Conservation (phyloP, 2,797 vertebrate genomes). For the Catharus ustulatus region DNA sequence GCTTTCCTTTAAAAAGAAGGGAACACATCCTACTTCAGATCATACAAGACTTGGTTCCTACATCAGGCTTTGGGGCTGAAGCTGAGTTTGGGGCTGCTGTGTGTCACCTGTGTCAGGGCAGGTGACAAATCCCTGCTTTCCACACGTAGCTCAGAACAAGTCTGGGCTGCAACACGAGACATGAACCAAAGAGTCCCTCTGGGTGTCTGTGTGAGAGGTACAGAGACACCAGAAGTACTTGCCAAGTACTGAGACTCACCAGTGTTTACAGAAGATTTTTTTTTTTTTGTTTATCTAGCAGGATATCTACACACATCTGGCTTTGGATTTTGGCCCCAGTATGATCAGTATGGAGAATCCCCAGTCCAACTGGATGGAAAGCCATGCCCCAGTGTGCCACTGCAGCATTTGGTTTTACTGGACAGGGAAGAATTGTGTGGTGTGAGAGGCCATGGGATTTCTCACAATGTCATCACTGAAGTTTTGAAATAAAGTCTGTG, state of each 20-base stretch:
- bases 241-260: background rate
- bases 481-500: background rate
- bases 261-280: background rate
- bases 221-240: background rate
- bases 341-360: background rate
- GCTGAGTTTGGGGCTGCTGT: background rate
- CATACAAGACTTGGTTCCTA: background rate
- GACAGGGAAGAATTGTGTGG: fast-evolving
- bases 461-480: background rate
- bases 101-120: background rate
- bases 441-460: background rate
- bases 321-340: background rate
- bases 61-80: background rate
- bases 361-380: background rate
- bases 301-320: background rate
- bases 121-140: background rate
- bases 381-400: background rate
- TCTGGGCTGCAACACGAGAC: background rate
- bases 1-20: background rate
- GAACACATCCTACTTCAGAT: background rate
- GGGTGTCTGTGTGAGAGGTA: background rate
- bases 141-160: fast-evolving
- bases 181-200: background rate
- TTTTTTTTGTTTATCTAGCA: background rate
- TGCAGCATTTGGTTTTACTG: fast-evolving